Percentiles rank a stretch among this genome's conserved stretches.
Evolutionary conservation across 1,140 invertebrate species (phyloP).

Genomic region (Mycetomoellerius zeteki): DNA sequence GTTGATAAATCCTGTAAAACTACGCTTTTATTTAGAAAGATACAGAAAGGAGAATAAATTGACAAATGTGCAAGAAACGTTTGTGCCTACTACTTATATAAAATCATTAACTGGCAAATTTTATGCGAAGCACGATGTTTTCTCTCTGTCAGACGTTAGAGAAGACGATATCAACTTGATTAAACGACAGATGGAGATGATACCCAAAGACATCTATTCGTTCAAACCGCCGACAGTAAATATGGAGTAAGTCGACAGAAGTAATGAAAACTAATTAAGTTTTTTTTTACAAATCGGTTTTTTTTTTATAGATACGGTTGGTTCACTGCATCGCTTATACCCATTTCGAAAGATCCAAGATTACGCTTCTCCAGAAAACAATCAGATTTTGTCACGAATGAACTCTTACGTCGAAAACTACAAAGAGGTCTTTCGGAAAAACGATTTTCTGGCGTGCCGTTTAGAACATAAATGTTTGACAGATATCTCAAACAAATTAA

Average conservation of each 20-base stretch:
- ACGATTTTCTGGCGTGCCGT: constrained; percentile 79
- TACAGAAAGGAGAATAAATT: constrained; percentile 78
- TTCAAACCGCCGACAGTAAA: constrained; percentile 79
- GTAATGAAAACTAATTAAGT: not conserved
- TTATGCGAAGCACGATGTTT: constrained; percentile 81
- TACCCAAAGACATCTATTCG: constrained; percentile 78
- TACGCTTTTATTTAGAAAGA: constrained; percentile 77
- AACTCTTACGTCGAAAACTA: constrained; percentile 75
- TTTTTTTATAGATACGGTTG: constrained; percentile 81
- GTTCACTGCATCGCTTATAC: constrained; percentile 75
- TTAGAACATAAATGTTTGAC: constrained; percentile 64
- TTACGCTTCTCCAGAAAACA: constrained; percentile 77
- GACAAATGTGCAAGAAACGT: constrained; percentile 74
- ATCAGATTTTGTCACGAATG: constrained; percentile 79
- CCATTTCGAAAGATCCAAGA: constrained; percentile 75
- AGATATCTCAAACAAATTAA: not conserved
- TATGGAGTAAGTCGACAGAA: constrained; percentile 78
- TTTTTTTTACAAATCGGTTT: not conserved
- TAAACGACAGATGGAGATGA: constrained; percentile 58
- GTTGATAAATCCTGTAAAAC: constrained; percentile 1
- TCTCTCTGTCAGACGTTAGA: constrained; percentile 61
- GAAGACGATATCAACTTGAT: constrained; percentile 79
- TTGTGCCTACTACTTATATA: constrained; percentile 66
- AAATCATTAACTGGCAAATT: constrained; percentile 80
- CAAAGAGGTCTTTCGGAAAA: constrained; percentile 70